Percentiles rank a stretch among this genome's conserved stretches.
Conservation (phyloP, 2,888 invertebrate genomes). For the Eilema depressum region DNA sequence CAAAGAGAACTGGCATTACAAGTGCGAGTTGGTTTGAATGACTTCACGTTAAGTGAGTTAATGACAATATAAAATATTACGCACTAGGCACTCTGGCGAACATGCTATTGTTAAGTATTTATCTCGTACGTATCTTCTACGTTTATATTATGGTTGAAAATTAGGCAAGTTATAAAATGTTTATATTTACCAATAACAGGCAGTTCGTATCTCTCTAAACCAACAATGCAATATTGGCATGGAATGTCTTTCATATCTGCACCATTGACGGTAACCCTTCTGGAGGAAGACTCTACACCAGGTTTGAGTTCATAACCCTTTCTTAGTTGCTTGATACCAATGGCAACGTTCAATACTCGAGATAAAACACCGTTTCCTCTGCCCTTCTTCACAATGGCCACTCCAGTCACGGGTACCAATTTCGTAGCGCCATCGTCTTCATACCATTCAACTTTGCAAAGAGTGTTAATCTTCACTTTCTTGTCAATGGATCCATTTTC, state of each 20-base stretch:
- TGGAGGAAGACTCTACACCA: constrained; percentile 88
- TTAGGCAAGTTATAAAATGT: neutral
- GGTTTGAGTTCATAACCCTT: constrained; percentile 88
- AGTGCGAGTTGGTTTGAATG: neutral
- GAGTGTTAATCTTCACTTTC: constrained; percentile 87
- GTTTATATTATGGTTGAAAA: neutral
- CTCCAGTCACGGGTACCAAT: constrained; percentile 87
- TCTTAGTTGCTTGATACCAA: constrained; percentile 84
- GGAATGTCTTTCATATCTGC: constrained; percentile 89
- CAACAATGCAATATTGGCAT: constrained; percentile 89
- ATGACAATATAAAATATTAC: neutral
- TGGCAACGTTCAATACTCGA: constrained; percentile 87
- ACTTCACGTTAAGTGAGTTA: too few relatives aligned
- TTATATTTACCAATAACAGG: constrained; percentile 89
- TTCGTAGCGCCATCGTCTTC: constrained; percentile 88
- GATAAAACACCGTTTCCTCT: constrained; percentile 83
- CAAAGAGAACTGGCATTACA: neutral
- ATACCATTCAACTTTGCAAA: constrained; percentile 90
- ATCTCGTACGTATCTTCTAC: neutral
- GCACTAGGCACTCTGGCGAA: too few relatives aligned
- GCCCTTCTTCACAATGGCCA: constrained; percentile 85
- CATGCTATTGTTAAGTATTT: neutral
- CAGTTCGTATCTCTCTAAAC: constrained; percentile 89
- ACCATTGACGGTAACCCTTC: constrained; percentile 88
- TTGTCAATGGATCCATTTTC: constrained; percentile 86